phyloP scores from a whole-genome alignment of 1,140 invertebrate genomes.

The Micrasema minimum region DNA sequence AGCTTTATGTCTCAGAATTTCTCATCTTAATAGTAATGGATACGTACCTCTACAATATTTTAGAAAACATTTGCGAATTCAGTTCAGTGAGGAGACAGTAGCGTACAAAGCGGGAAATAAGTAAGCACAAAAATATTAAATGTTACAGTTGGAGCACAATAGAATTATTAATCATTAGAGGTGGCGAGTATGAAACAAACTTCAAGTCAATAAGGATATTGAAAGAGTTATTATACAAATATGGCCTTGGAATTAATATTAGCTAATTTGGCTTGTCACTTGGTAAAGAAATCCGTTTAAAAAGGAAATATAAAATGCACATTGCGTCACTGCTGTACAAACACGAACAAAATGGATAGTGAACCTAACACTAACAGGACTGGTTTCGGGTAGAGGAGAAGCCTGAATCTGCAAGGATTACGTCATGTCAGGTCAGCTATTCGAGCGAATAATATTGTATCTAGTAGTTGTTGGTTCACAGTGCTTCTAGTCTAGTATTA shows the following conservation, averaged over 20 bases:
- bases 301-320: constrained; percentile 6
- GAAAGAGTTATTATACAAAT: constrained; percentile 1
- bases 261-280: not conserved
- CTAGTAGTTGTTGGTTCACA: constrained; percentile 4
- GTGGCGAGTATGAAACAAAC: no score
- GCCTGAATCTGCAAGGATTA: constrained; percentile 27
- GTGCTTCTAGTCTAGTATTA: not conserved
- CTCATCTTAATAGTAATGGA: no score
- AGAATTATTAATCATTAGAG: no score
- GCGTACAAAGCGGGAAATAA: no score
- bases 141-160: no score
- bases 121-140: no score
- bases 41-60: no score
- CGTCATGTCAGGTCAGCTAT: constrained; percentile 25
- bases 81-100: no score
- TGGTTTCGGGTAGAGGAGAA: constrained; percentile 8
- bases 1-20: no score
- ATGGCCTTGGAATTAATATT: not conserved
- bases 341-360: not conserved
- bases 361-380: constrained; percentile 12
- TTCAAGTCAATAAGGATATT: not conserved
- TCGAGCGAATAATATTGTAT: constrained; percentile 6
- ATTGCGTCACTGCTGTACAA: constrained; percentile 5
- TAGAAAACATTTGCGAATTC: no score
- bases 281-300: not conserved